These are phyloP conservation scores for Acropora yongei DNA, from an alignment of 64 coral and sea anemone species.

Conservation along the genomic window DNA sequence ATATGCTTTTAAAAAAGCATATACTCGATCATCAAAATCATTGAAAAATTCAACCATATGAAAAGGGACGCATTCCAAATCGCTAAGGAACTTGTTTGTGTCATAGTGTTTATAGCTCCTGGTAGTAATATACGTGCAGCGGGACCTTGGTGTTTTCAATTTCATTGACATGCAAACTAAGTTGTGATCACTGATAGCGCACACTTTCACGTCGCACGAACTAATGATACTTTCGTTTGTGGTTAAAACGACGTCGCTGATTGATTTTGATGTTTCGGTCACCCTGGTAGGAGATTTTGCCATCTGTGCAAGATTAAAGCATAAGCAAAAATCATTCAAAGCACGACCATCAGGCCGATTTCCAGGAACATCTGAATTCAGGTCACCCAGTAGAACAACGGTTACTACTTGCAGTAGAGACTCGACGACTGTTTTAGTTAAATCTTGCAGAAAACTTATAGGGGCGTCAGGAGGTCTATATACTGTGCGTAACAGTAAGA, in stretches of 20 bases:
- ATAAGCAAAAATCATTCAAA: conserved; percentile 43
- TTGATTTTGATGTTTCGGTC: conserved; percentile 36
- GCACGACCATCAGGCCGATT: conserved; percentile 31
- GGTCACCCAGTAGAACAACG: no score
- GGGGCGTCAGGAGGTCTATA: no score
- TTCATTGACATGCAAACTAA: conserved; percentile 62
- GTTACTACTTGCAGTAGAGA: no score
- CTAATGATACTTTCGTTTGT: conserved; percentile 49
- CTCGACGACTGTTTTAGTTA: no score
- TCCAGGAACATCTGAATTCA: no score
- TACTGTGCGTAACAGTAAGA: no score
- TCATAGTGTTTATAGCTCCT: conserved; percentile 85
- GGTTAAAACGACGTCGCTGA: conserved; percentile 40
- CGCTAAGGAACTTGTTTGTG: conserved; percentile 38
- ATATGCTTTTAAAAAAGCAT: no score
- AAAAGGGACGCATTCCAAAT: conserved; percentile 31
- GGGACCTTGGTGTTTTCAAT: conserved; percentile 60
- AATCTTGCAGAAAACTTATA: no score
- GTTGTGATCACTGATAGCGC: conserved; percentile 61
- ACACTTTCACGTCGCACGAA: conserved; percentile 31
- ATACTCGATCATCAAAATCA: no score
- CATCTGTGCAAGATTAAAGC: conserved; percentile 45
- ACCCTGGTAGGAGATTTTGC: conserved; percentile 45
- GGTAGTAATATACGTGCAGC: conserved; percentile 56
- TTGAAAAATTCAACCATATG: no score